phyloP scores from a whole-genome alignment of 2,888 invertebrate genomes.

The Eupithecia dodoneata region DNA sequence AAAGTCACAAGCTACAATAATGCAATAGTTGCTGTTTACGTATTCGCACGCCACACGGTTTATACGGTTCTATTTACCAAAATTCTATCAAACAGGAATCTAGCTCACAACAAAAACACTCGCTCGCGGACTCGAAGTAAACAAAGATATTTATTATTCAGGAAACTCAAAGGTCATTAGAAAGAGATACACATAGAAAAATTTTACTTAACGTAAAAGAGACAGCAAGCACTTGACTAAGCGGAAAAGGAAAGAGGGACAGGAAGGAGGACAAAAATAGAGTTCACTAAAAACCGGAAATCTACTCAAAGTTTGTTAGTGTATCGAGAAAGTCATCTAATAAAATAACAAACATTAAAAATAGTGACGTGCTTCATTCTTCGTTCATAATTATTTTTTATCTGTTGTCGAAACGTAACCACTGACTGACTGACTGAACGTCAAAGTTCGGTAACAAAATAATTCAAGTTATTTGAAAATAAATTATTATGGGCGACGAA shows the following conservation, averaged over 20 bases:
- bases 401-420: slow-evolving; percentile 57
- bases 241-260: slow-evolving; percentile 53
- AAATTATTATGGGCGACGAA: slow-evolving; percentile 81
- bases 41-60: slow-evolving; percentile 22
- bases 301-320: background rate
- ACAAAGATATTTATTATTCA: slow-evolving; percentile 81
- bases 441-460: slow-evolving; percentile 71
- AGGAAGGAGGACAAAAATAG: slow-evolving; percentile 12
- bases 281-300: slow-evolving; percentile 8
- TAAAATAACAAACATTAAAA: background rate
- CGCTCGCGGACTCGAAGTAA: slow-evolving; percentile 72
- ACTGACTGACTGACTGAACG: slow-evolving; percentile 66
- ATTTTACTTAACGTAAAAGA: slow-evolving; percentile 52
- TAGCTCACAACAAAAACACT: slow-evolving; percentile 80
- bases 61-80: slow-evolving; percentile 38
- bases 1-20: slow-evolving; percentile 17
- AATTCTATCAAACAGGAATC: slow-evolving; percentile 49
- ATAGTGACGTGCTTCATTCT: background rate
- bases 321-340: background rate
- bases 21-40: slow-evolving; percentile 26
- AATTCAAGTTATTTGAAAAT: slow-evolving; percentile 62
- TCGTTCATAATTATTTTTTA: slow-evolving; percentile 1
- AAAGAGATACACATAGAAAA: slow-evolving; percentile 51
- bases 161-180: slow-evolving; percentile 79
- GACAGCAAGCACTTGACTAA: slow-evolving; percentile 44